A percentile compares a stretch with the other conserved stretches of the same genome.
Evolutionary conservation across 2,113 vertebrate genomes (phyloP).

Genomic region (Tauraco erythrolophus): DNA sequence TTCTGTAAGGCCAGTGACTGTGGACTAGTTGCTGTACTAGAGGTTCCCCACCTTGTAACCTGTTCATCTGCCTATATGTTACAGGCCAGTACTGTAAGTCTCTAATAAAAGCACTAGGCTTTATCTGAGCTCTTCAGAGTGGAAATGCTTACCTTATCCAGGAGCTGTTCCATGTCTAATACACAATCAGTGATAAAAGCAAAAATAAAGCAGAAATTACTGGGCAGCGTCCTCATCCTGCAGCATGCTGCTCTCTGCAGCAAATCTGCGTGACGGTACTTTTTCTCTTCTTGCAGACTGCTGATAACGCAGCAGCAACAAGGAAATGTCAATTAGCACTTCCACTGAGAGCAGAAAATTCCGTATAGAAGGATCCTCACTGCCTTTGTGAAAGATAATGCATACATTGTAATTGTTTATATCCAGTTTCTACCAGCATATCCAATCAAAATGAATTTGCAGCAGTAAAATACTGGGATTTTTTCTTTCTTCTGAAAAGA

Average conservation of each 20-base stretch:
- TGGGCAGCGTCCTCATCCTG: not conserved
- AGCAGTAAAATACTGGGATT: not conserved
- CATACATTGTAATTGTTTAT: not conserved
- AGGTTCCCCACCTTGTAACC: not conserved
- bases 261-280: not conserved
- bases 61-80: not conserved
- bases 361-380: not conserved
- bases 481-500: not conserved
- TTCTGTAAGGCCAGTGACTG: not conserved
- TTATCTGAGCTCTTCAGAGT: not conserved
- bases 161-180: not conserved
- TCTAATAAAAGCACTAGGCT: not conserved
- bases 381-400: not conserved
- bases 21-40: not conserved
- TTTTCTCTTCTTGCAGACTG: not conserved
- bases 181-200: not conserved
- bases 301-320: constrained; percentile 4
- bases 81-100: not conserved
- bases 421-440: not conserved
- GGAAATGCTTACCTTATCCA: not conserved
- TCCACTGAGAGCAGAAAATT: constrained; percentile 23
- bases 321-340: constrained; percentile 15
- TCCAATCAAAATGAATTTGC: not conserved
- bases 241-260: not conserved
- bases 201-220: not conserved